Evolutionary conservation across 2,888 invertebrate species (phyloP).

Genomic region (Phaonia tiefii): DNA sequence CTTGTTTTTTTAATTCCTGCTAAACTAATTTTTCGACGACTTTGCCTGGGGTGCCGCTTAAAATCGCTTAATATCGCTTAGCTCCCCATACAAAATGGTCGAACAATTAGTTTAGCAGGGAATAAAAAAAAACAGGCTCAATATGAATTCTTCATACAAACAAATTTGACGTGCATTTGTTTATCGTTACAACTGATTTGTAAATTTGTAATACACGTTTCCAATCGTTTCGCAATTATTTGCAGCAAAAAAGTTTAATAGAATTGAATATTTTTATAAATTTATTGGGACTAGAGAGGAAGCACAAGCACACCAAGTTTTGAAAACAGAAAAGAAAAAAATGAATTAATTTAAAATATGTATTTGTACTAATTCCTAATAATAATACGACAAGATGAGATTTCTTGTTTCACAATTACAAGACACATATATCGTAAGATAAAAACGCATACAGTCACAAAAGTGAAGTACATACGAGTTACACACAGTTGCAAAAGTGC

Average conservation of each 20-base stretch:
- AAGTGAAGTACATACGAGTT: background rate
- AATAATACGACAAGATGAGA: constrained; percentile 52
- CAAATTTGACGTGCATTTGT: no score
- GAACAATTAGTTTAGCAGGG: no score
- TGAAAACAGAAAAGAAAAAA: constrained; percentile 16
- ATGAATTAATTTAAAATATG: constrained; percentile 46
- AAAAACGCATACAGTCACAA: background rate
- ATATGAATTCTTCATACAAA: background rate
- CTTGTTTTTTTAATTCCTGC: no score
- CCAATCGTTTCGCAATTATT: constrained; percentile 6
- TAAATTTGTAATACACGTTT: background rate
- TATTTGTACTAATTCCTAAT: constrained; percentile 56
- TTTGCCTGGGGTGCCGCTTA: no score
- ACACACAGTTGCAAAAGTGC: background rate
- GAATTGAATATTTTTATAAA: constrained; percentile 22
- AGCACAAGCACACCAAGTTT: background rate
- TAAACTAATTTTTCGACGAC: no score
- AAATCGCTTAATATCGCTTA: no score
- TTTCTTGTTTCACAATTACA: constrained; percentile 5
- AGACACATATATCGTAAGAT: background rate
- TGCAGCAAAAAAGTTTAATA: background rate
- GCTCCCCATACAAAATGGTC: no score
- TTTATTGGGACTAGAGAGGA: background rate
- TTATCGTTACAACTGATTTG: no score
- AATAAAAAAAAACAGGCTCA: no score